These are phyloP conservation scores for Heliothis subflexa DNA, from an alignment of 1,140 invertebrate species.

Conservation along the genomic window DNA sequence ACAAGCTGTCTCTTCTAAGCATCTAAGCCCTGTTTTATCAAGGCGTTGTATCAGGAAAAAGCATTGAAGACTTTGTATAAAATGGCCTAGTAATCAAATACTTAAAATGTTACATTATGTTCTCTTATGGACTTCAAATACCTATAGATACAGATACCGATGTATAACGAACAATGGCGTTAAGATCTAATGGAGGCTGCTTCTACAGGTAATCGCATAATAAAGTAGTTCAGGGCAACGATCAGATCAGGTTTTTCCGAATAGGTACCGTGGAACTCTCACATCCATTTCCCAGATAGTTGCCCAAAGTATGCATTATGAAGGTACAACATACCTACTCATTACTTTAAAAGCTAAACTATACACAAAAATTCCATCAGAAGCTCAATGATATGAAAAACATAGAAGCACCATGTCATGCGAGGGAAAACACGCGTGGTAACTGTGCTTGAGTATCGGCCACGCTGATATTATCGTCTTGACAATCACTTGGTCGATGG, in stretches of 20 bases:
- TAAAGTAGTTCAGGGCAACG: not conserved
- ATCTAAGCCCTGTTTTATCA: constrained; percentile 5
- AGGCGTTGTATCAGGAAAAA: constrained; percentile 4
- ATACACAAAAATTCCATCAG: constrained; percentile 5
- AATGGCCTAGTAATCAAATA: too few species aligned
- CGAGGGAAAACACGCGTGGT: constrained; percentile 94
- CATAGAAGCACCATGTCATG: constrained; percentile 89
- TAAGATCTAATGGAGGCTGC: not conserved
- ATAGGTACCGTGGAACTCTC: not conserved
- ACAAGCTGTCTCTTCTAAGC: not conserved
- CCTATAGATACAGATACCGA: not conserved
- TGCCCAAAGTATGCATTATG: too few species aligned
- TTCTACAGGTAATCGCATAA: not conserved
- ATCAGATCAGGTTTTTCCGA: not conserved
- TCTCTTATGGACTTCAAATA: too few species aligned
- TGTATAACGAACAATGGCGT: not conserved
- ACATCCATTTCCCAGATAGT: too few species aligned
- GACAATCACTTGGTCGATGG: constrained; percentile 95
- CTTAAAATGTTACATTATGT: too few species aligned
- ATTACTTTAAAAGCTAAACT: not conserved
- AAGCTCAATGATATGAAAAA: constrained; percentile 29
- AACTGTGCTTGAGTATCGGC: constrained; percentile 95
- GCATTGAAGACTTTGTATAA: not conserved
- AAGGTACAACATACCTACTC: not conserved
- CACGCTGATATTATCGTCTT: constrained; percentile 95